A percentile compares a stretch with the other conserved stretches of the same genome.
Conservation (phyloP, 2,797 vertebrate species). For the Melanotaenia maccullochi region DNA sequence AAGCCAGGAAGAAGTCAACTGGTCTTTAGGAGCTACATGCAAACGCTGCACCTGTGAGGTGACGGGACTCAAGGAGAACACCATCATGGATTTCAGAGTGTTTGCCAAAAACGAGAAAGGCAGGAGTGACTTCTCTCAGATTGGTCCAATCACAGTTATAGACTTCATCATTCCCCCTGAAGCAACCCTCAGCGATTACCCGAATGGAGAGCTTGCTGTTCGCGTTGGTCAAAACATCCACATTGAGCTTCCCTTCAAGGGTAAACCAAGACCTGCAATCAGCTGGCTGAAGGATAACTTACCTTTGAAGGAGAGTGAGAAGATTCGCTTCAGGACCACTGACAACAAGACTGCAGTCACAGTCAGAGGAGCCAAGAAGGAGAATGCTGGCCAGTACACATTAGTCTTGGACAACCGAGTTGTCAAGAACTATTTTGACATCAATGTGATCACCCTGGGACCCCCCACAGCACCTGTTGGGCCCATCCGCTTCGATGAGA, state of each 20-base stretch:
- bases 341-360: slow-evolving; percentile 92
- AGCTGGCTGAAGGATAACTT: slow-evolving; percentile 95
- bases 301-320: slow-evolving; percentile 94
- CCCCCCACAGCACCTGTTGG: slow-evolving; percentile 91
- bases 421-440: slow-evolving; percentile 89
- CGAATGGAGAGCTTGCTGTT: slow-evolving; percentile 90
- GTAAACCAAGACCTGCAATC: slow-evolving; percentile 92
- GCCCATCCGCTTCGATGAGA: slow-evolving; percentile 92
- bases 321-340: slow-evolving; percentile 92
- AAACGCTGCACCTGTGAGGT: slow-evolving; percentile 90
- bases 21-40: slow-evolving; percentile 88
- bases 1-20: slow-evolving; percentile 84
- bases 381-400: slow-evolving; percentile 94
- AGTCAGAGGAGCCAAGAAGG: slow-evolving; percentile 93
- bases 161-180: slow-evolving; percentile 91
- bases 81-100: slow-evolving; percentile 91
- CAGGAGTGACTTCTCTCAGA: slow-evolving; percentile 88
- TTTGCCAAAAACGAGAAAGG: slow-evolving; percentile 98
- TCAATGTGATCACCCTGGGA: slow-evolving; percentile 90
- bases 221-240: slow-evolving; percentile 94
- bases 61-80: slow-evolving; percentile 88
- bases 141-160: slow-evolving; percentile 91
- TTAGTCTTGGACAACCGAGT: slow-evolving; percentile 92
- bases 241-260: slow-evolving; percentile 93
- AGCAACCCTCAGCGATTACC: slow-evolving; percentile 91